Evolutionary conservation across 2,888 invertebrate species (phyloP).

Genomic region (Hyalella azteca): DNA sequence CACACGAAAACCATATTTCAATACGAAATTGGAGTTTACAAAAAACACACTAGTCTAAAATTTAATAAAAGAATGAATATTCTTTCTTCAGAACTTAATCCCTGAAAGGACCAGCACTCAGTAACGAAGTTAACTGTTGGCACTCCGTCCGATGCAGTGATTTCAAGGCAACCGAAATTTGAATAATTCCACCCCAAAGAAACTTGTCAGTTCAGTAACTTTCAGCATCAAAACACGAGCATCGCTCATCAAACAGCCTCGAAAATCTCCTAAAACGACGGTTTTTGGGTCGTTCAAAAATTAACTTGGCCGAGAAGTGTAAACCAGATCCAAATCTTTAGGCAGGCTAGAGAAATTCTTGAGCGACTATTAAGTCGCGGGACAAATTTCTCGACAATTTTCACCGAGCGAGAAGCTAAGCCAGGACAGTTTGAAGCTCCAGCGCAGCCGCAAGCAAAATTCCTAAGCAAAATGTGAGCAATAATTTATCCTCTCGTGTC

Average conservation of each 20-base stretch:
- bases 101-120: too few species aligned
- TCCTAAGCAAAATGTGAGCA: too few species aligned
- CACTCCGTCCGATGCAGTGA: not conserved
- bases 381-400: slow-evolving; percentile 10
- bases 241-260: not conserved
- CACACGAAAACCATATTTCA: too few species aligned
- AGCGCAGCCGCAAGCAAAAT: too few species aligned
- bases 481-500: too few species aligned
- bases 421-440: too few species aligned
- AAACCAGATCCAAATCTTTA: not conserved
- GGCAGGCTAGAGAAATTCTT: not conserved
- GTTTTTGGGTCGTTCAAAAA: not conserved
- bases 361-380: not conserved
- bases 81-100: not conserved
- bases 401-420: not conserved
- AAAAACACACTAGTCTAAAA: not conserved
- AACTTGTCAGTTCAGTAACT: not conserved
- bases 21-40: not conserved
- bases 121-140: not conserved
- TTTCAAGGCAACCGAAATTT: not conserved
- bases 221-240: not conserved
- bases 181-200: not conserved
- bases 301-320: not conserved
- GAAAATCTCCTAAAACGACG: not conserved
- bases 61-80: not conserved